Evolutionary conservation across 2,888 invertebrate genomes (phyloP), one percentile per base, ranked within the genome.

Genomic region (Troglohyphantes excavatus): DNA sequence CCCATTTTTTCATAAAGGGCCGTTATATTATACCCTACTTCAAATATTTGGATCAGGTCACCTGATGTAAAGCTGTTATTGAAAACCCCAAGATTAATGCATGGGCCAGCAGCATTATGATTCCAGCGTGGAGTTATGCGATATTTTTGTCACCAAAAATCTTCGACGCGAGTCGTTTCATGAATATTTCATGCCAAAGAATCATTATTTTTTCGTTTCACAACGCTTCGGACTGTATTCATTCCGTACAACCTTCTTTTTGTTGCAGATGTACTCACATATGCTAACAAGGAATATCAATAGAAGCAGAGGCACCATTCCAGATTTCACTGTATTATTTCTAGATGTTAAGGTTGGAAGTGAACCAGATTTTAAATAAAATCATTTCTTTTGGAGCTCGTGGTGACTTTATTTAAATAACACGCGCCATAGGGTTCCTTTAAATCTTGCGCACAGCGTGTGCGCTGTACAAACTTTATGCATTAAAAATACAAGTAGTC

Each of bases 241-340:
- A 68, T 81, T 59, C 70, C 2, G 33, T 39, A 70, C 59, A 26
- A 27, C 59, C 59, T 61, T 61, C 59, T 70, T 82, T 65, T 72
- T 61, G 81, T 53, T 68, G 53, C 21, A 61, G 19, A 26, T 68
- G 59, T 53, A 70, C 81, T 70, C 53, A 29, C 61, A 72, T 72
- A 82, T 82, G 70, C 82, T 82, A 82, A 82, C 82, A 82, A 70
- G 82, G 82, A 82, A 82, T 82, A 70, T 82, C 82, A 72, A 70
- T 39, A 65, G 61, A 81, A 29, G 53, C 6, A 46, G 67, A 65
- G 67, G 46, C 79, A 26, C 29, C 59, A 59, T 68, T 61, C 29
- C 39, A 82, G 82, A 82, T 82, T 70, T 72, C 17, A 59, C 70
- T 70, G 33, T 39, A 70, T 82, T 70, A 72, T 70, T 82, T 53